These are phyloP conservation scores for Aramus guarauna DNA, from an alignment of 2,113 vertebrate species.

Conservation along the genomic window DNA sequence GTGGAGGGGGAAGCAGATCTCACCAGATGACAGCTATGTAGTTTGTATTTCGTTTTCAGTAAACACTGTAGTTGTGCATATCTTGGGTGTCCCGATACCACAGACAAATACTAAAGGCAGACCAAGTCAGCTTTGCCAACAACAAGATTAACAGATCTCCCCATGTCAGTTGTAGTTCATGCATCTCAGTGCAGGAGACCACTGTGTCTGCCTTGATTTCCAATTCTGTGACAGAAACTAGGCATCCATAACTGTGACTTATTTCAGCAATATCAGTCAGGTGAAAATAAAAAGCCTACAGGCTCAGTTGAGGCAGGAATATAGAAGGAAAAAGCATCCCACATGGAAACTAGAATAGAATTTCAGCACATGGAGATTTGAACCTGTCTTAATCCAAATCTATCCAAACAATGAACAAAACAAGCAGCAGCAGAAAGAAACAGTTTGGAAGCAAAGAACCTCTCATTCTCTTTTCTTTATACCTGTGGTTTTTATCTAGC, in stretches of 20 bases:
- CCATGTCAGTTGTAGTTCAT: neutral
- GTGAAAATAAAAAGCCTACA: neutral
- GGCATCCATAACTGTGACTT: neutral
- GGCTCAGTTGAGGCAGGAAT: neutral
- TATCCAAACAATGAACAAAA: neutral
- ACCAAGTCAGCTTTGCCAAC: neutral
- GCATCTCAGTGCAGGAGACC: neutral
- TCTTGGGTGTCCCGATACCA: neutral
- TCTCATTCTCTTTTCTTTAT: neutral
- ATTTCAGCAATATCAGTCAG: neutral
- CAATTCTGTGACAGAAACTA: neutral
- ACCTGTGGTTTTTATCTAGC: neutral
- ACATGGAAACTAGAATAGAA: neutral
- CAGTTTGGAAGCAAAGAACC: neutral
- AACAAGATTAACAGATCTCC: neutral
- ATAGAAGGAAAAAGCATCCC: neutral
- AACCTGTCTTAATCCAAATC: neutral
- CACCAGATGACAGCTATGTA: neutral
- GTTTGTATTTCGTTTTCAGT: neutral
- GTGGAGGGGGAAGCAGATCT: neutral
- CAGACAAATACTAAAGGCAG: neutral
- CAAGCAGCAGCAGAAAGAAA: neutral
- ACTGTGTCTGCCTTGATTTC: neutral
- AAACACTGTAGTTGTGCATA: fast-evolving
- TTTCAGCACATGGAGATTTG: neutral